Base-by-base conservation (phyloP, 2,888 invertebrate species). In the Pantelozetes paolii region DNA sequence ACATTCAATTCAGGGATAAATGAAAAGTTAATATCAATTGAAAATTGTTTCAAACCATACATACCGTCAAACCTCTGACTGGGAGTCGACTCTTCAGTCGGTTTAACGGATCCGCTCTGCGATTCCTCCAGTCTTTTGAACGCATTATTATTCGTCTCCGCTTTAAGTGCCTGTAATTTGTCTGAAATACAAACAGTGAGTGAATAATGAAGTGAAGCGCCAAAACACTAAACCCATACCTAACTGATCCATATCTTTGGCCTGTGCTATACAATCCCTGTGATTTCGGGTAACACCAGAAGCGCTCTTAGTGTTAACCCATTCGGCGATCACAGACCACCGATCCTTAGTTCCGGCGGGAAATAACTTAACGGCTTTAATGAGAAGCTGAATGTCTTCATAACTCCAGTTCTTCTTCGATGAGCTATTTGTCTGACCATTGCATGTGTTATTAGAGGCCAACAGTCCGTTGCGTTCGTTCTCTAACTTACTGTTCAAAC, bases 291-390 rank as follows among this genome's bases (percentile, higher is more conserved):
- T 85, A 73, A 86, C 85, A 0, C 86, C 86, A 13, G 77, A 77
- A 20, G 76, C 77, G 86, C 88, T 30, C 84, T 87, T 79, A 87
- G 94, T 95, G 82, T 94, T 94, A 73, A 99, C 88, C 81, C 96
- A 99, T 81, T 93, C 91, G 0, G 97, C 92, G 5, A 99, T 94
- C 0, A 96, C 94, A 69, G 77, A 77, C 78, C 77, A 78, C 26
- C 78, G 76, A 72, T 79, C 77, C 26, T 70, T 75, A 0, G 98
- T 99, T 20, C 94, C 99, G 8, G 97, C 96, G 0, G 99, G 99
- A 82, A 97, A 99, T 5, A 98, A 83, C 83, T 98, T 98, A 0
- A 98, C 96, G 26, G 95, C 96, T 83, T 99, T 99, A 72, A 98
- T 94, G 2, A 99, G 86, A 64, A 94, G 84, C 81, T 94, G 92